These are phyloP conservation scores for Zygaena filipendulae DNA, from an alignment of 2,888 invertebrate species.

Conservation along the genomic window DNA sequence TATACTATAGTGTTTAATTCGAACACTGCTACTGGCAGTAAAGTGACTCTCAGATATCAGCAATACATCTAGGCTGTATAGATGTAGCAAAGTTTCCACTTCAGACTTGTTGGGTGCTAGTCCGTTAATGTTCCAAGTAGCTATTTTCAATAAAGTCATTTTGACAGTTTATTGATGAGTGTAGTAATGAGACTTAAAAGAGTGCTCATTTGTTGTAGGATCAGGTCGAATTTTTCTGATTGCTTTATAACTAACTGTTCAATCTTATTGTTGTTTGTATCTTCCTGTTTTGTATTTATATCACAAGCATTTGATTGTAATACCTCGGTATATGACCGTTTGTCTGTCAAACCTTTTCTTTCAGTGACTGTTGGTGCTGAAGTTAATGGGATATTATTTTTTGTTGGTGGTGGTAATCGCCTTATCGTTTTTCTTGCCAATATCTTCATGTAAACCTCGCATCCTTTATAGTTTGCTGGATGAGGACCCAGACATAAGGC, in stretches of 20 bases:
- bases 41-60: conserved; percentile 13
- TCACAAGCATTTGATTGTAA: not conserved
- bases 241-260: not conserved
- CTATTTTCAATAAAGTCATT: conserved; percentile 6
- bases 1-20: not conserved
- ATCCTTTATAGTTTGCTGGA: conserved; percentile 14
- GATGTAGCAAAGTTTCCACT: not conserved
- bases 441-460: conserved; percentile 14
- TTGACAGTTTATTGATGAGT: conserved; percentile 7
- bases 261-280: not conserved
- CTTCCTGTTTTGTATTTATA: too few species aligned
- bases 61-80: conserved; percentile 10
- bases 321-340: not conserved
- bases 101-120: conserved; percentile 10
- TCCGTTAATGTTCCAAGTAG: conserved; percentile 15
- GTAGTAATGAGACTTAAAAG: too few species aligned
- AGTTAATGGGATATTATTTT: not conserved
- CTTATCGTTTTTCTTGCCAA: conserved; percentile 3
- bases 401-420: too few species aligned
- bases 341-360: not conserved
- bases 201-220: conserved; percentile 10
- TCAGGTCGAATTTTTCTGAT: conserved; percentile 7
- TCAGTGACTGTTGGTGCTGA: not conserved
- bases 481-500: conserved; percentile 11
- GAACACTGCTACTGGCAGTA: conserved; percentile 4